Conservation (phyloP, 2,113 vertebrate genomes). For the Columba janthina region DNA sequence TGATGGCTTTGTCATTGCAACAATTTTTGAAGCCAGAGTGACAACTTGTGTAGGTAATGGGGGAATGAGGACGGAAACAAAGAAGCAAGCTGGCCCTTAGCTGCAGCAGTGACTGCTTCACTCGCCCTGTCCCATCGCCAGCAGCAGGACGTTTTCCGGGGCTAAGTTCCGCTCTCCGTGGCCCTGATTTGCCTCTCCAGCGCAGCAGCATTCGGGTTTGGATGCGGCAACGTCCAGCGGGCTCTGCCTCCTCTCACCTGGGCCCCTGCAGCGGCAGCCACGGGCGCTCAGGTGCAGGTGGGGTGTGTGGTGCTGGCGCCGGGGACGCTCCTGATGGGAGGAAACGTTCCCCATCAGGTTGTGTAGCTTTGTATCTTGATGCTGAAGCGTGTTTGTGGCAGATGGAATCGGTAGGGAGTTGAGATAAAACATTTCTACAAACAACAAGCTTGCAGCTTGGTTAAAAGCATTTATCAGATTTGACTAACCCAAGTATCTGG, state of each 20-base stretch:
- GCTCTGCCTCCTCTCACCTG: background rate
- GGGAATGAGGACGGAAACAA: background rate
- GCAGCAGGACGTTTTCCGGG: background rate
- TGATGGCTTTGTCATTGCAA: background rate
- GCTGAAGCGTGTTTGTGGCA: background rate
- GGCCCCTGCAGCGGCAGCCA: background rate
- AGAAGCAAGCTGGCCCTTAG: background rate
- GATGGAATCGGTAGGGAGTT: background rate
- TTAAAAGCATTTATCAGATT: background rate
- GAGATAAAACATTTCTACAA: background rate
- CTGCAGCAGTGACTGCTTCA: background rate
- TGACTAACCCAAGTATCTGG: background rate
- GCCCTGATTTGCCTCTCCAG: background rate
- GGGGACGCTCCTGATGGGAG: no score
- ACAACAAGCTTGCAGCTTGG: background rate
- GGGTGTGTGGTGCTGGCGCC: background rate
- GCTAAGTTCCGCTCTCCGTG: background rate
- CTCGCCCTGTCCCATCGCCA: rapidly evolving
- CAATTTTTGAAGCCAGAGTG: background rate
- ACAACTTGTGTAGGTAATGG: background rate
- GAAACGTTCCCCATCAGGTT: background rate
- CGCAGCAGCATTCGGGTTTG: background rate
- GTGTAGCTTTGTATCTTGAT: background rate
- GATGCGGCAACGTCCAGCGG: background rate
- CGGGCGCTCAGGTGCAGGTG: rapidly evolving